Evolutionary conservation across 2,797 vertebrate species (phyloP).

Genomic region (Bucorvus abyssinicus): DNA sequence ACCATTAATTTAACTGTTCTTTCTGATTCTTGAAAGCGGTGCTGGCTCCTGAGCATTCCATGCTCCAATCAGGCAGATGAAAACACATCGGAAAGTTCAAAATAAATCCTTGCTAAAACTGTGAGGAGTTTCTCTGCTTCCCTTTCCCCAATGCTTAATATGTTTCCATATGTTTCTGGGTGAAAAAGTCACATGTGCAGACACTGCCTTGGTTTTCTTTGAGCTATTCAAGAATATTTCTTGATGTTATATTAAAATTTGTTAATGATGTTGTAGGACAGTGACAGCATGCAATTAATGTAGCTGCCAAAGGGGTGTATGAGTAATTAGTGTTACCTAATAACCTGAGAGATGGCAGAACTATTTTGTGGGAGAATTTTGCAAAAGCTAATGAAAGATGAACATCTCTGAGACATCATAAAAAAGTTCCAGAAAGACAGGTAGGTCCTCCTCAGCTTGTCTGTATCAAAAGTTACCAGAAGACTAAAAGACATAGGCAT

Average conservation of each 20-base stretch:
- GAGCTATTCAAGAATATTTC: background rate
- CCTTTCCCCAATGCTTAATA: background rate
- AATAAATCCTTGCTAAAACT: background rate
- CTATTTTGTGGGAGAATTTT: background rate
- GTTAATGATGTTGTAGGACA: background rate
- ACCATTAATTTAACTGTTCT: constrained; percentile 2
- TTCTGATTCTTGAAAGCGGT: background rate
- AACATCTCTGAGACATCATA: background rate
- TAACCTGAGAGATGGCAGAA: background rate
- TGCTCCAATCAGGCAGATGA: background rate
- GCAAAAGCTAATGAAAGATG: background rate
- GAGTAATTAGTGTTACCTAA: background rate
- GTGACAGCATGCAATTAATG: background rate
- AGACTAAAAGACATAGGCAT: background rate
- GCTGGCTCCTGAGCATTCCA: background rate
- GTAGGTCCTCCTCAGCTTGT: background rate
- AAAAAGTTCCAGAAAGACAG: background rate
- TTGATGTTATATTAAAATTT: background rate
- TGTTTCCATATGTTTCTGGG: background rate
- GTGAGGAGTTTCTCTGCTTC: background rate
- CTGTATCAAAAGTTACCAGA: background rate
- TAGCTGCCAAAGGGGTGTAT: background rate
- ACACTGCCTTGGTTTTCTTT: background rate
- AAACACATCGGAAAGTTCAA: background rate
- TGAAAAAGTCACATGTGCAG: background rate